These are phyloP conservation scores for Neodiprion fabricii DNA, from an alignment of 1,140 invertebrate genomes.

Conservation along the genomic window DNA sequence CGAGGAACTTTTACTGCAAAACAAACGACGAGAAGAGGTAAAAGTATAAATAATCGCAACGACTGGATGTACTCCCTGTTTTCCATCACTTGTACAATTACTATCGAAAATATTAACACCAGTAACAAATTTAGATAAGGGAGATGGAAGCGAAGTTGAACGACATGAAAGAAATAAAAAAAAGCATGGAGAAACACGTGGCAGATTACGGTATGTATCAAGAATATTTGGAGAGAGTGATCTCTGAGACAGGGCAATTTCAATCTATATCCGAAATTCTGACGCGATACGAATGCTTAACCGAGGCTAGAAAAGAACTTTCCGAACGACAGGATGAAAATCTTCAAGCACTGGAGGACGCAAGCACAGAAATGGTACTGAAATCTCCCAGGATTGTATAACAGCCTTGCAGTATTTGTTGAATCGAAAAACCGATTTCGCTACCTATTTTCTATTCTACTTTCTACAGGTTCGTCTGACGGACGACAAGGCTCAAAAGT, in stretches of 20 bases:
- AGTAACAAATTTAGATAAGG: conserved; percentile 5
- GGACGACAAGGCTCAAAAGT: conserved; percentile 42
- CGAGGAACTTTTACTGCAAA: conserved; percentile 56
- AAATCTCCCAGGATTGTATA: not conserved
- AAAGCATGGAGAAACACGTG: conserved; percentile 63
- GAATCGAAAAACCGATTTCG: conserved; percentile 1
- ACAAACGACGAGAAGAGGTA: conserved; percentile 39
- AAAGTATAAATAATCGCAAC: conserved; percentile 9
- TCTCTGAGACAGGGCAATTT: conserved; percentile 62
- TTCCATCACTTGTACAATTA: not conserved
- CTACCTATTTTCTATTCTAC: too few relatives aligned
- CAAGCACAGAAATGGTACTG: conserved; percentile 45
- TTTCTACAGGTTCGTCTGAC: conserved; percentile 46
- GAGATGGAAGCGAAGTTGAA: conserved; percentile 49
- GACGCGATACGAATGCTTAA: conserved; percentile 65
- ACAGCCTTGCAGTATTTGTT: not conserved
- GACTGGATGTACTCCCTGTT: not conserved
- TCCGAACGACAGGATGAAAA: conserved; percentile 45
- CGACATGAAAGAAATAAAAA: conserved; percentile 57
- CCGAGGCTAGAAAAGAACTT: conserved; percentile 44
- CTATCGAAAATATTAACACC: not conserved
- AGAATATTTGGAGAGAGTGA: conserved; percentile 64
- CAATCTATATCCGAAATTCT: conserved; percentile 64
- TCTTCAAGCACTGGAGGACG: conserved; percentile 43
- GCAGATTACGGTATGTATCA: conserved; percentile 64